These are phyloP conservation scores for Tachysurus fulvidraco DNA, from an alignment of 2,113 vertebrate genomes.

Conservation along the genomic window DNA sequence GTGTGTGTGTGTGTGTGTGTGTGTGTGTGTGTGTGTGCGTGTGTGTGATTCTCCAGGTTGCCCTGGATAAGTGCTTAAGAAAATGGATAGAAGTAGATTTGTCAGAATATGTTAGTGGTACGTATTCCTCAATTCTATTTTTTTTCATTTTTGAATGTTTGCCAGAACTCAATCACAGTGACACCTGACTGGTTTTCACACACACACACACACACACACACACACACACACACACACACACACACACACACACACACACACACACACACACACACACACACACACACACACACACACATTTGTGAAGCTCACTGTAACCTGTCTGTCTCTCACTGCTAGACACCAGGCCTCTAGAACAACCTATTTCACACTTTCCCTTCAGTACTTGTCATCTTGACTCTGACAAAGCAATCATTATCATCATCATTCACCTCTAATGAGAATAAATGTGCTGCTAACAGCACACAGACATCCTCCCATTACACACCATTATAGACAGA, in stretches of 20 bases:
- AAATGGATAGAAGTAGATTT: not conserved
- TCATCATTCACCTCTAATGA: constrained; percentile 45
- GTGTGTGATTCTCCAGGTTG: too few relatives aligned
- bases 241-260: not conserved
- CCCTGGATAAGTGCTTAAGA: too few relatives aligned
- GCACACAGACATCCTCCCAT: constrained; percentile 39
- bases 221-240: not conserved
- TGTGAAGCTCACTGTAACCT: not conserved
- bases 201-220: not conserved
- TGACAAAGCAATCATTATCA: constrained; percentile 47
- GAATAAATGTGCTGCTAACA: constrained; percentile 45
- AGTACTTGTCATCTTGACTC: constrained; percentile 30
- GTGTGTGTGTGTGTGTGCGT: too few relatives aligned
- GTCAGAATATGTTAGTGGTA: not conserved
- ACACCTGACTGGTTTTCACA: not conserved
- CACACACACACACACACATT: not conserved
- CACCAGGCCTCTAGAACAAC: not conserved
- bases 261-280: not conserved
- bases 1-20: too few relatives aligned
- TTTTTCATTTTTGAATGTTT: not conserved
- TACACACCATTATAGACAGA: constrained; percentile 36
- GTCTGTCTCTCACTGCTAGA: constrained; percentile 12
- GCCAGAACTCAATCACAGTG: not conserved
- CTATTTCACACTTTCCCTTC: constrained; percentile 1
- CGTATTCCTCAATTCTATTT: not conserved